A percentile compares a stretch with the other conserved stretches of the same genome.
phyloP scores from a whole-genome alignment of 2,888 invertebrate species.

The Acanthococcus lagerstroemiae region DNA sequence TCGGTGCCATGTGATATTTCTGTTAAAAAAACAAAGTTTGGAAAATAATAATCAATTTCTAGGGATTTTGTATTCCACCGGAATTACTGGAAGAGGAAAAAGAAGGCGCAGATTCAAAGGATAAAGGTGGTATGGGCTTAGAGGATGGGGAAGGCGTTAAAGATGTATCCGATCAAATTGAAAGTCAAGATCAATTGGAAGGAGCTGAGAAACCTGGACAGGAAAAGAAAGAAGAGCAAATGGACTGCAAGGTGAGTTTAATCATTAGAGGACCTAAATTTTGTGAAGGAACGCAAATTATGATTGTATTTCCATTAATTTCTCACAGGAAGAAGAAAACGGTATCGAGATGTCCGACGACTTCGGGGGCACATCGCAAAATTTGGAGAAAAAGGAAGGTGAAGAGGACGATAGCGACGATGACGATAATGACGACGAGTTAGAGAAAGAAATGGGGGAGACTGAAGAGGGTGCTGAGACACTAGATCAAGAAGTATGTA shows the following conservation, averaged over 20 bases:
- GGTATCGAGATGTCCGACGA: constrained; percentile 95
- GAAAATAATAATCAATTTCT: constrained; percentile 33
- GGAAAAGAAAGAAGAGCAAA: constrained; percentile 56
- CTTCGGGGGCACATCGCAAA: constrained; percentile 79
- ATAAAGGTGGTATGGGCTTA: constrained; percentile 70
- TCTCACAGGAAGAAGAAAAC: constrained; percentile 63
- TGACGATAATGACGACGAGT: constrained; percentile 62
- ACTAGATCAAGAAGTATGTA: constrained; percentile 46
- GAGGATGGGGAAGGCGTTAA: constrained; percentile 88
- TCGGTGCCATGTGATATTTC: not conserved
- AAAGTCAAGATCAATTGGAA: constrained; percentile 85
- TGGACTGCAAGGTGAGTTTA: constrained; percentile 54
- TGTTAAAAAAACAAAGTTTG: no score
- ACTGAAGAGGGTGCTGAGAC: constrained; percentile 76
- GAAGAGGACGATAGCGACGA: constrained; percentile 54
- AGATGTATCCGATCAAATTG: constrained; percentile 89
- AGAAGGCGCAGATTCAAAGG: constrained; percentile 50
- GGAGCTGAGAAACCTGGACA: constrained; percentile 75
- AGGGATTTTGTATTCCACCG: constrained; percentile 87
- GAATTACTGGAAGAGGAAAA: constrained; percentile 68
- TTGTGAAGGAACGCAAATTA: not conserved
- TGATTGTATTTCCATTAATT: not conserved
- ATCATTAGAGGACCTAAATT: not conserved
- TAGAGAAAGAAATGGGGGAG: constrained; percentile 95
- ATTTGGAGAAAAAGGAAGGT: constrained; percentile 56